Conservation (phyloP, 2,888 invertebrate genomes). For the Gisinianus flammeolus region DNA sequence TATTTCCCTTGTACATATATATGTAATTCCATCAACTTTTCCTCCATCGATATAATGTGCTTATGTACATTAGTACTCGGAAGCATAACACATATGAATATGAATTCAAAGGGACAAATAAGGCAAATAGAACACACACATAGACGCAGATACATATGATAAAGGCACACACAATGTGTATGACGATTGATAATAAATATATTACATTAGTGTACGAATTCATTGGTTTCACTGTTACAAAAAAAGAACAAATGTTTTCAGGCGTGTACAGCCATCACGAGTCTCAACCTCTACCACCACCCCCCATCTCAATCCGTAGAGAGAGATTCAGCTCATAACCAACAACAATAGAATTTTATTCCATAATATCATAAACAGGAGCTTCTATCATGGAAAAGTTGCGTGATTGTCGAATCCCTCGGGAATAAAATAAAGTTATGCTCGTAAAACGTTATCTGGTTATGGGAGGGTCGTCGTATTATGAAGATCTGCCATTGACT, state of each 20-base stretch:
- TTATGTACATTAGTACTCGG: too few relatives aligned
- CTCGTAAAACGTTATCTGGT: constrained; percentile 55
- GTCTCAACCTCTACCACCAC: background rate
- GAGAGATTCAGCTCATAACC: constrained; percentile 15
- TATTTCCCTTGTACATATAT: background rate
- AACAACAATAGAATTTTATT: constrained; percentile 39
- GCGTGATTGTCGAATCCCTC: constrained; percentile 40
- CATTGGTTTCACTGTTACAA: constrained; percentile 31
- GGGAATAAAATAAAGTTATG: constrained; percentile 54
- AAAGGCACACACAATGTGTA: background rate
- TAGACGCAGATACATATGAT: background rate
- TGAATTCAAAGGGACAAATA: background rate
- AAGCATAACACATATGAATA: background rate
- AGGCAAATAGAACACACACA: background rate
- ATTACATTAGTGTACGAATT: constrained; percentile 35
- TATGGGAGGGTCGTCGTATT: constrained; percentile 44
- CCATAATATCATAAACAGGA: constrained; percentile 36
- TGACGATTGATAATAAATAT: constrained; percentile 30
- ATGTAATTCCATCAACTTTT: background rate
- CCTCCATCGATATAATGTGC: too few relatives aligned
- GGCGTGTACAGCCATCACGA: constrained; percentile 24
- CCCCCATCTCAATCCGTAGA: background rate
- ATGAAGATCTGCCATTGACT: constrained; percentile 38
- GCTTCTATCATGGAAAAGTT: constrained; percentile 32
- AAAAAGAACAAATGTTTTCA: constrained; percentile 30